Evolutionary conservation across 1,140 invertebrate genomes (phyloP).

Genomic region (Thaumatotibia leucotreta): DNA sequence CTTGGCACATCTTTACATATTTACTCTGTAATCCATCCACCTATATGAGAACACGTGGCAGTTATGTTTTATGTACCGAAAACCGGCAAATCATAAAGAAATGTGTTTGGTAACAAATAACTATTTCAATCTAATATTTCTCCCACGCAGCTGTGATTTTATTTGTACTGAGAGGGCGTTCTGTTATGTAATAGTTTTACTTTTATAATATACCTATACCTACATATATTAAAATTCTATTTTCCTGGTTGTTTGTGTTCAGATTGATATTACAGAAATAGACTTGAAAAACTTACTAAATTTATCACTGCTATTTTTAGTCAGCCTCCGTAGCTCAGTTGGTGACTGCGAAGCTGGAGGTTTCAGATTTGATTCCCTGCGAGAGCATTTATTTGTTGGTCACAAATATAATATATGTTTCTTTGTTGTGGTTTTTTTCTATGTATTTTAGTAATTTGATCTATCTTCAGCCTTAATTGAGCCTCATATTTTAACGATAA

Average conservation of each 20-base stretch:
- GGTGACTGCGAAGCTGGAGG: too few relatives aligned
- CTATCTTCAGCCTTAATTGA: too few relatives aligned
- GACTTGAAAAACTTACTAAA: too few relatives aligned
- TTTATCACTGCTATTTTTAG: too few relatives aligned
- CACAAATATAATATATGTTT: too few relatives aligned
- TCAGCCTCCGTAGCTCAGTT: too few relatives aligned
- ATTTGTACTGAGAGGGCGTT: background rate
- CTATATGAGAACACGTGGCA: constrained; percentile 23
- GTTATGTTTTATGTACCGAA: constrained; percentile 21
- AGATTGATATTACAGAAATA: too few relatives aligned
- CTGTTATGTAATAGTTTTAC: constrained; percentile 16
- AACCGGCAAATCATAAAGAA: constrained; percentile 1
- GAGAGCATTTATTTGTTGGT: too few relatives aligned
- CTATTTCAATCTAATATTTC: constrained; percentile 12
- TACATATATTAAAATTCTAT: background rate
- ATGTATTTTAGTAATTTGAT: too few relatives aligned
- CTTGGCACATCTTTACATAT: background rate
- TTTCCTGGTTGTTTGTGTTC: background rate
- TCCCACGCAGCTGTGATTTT: constrained; percentile 3
- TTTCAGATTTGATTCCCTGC: too few relatives aligned
- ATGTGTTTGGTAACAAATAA: constrained; percentile 7
- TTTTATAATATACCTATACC: background rate
- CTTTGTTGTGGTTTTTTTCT: too few relatives aligned
- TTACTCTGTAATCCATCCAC: background rate
- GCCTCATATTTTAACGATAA: too few relatives aligned